Percentiles rank a stretch among this genome's conserved stretches.
phyloP scores from a whole-genome alignment of 2,888 invertebrate genomes.

The Fabriciana adippe region DNA sequence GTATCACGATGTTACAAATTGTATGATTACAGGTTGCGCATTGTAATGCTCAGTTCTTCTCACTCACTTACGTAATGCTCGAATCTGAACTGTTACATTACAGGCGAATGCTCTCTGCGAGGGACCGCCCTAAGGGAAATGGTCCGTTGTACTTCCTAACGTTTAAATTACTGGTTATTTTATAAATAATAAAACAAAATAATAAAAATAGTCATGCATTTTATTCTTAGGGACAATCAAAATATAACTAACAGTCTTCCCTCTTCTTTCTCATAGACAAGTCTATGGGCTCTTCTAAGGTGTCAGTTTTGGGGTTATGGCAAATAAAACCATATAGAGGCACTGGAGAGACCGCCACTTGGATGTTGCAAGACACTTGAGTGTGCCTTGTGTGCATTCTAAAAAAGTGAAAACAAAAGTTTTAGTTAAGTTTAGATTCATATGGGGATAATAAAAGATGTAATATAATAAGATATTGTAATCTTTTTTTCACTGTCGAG shows the following conservation, averaged over 20 bases:
- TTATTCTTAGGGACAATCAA: conserved; percentile 22
- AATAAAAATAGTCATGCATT: conserved; percentile 15
- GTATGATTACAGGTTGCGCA: too few relatives aligned
- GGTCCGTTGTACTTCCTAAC: too few relatives aligned
- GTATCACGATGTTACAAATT: too few relatives aligned
- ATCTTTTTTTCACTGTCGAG: too few relatives aligned
- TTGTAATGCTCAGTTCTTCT: too few relatives aligned
- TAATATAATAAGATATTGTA: too few relatives aligned
- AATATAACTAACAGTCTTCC: conserved; percentile 8
- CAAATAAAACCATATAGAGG: conserved; percentile 63
- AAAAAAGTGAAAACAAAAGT: neutral
- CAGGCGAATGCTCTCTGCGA: too few relatives aligned
- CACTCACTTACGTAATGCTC: too few relatives aligned
- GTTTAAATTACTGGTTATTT: too few relatives aligned
- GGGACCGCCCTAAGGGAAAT: too few relatives aligned
- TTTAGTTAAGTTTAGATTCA: neutral
- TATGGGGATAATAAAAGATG: neutral
- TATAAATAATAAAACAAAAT: neutral
- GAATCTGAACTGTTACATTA: too few relatives aligned
- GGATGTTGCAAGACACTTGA: conserved; percentile 40
- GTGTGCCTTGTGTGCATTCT: conserved; percentile 56
- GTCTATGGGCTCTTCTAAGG: conserved; percentile 57
- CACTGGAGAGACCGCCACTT: conserved; percentile 43
- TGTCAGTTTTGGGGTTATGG: conserved; percentile 44
- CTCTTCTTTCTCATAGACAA: conserved; percentile 52